phyloP scores from a whole-genome alignment of 2,113 vertebrate genomes.

The Siniperca knerii region DNA sequence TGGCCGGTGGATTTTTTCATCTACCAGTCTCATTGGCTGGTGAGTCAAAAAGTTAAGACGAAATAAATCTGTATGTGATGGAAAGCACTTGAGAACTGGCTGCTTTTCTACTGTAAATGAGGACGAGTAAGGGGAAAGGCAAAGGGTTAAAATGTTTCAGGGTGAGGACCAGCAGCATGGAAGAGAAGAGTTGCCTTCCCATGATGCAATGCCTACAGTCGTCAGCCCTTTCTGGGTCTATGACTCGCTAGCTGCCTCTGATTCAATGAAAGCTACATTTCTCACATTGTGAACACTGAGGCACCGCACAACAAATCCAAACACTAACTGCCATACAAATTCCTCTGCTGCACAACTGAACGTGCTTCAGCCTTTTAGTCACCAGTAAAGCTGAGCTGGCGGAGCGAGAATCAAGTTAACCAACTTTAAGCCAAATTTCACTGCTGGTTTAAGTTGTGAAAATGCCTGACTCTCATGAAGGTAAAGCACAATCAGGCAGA shows the following conservation, averaged over 20 bases:
- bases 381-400: slow-evolving; percentile 4
- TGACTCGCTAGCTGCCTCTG: slow-evolving; percentile 24
- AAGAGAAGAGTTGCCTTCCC: slow-evolving; percentile 8
- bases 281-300: slow-evolving; percentile 53
- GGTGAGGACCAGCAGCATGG: background rate
- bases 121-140: background rate
- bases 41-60: background rate
- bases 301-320: slow-evolving; percentile 39
- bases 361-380: slow-evolving; percentile 20
- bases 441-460: slow-evolving; percentile 19
- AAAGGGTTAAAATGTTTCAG: background rate
- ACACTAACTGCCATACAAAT: slow-evolving; percentile 47
- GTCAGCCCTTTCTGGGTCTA: slow-evolving; percentile 21
- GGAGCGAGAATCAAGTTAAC: slow-evolving; percentile 22
- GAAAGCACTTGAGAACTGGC: background rate
- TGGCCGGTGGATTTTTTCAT: too few relatives aligned
- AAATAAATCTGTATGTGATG: background rate
- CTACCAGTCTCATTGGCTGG: too few relatives aligned
- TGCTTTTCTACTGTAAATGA: background rate
- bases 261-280: slow-evolving; percentile 59
- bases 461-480: slow-evolving; percentile 18
- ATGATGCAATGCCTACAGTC: slow-evolving; percentile 22
- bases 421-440: slow-evolving; percentile 32
- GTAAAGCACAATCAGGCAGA: slow-evolving; percentile 21
- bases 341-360: slow-evolving; percentile 36